Conservation (phyloP, 2,113 vertebrate species). For the Pyrgilauda ruficollis region DNA sequence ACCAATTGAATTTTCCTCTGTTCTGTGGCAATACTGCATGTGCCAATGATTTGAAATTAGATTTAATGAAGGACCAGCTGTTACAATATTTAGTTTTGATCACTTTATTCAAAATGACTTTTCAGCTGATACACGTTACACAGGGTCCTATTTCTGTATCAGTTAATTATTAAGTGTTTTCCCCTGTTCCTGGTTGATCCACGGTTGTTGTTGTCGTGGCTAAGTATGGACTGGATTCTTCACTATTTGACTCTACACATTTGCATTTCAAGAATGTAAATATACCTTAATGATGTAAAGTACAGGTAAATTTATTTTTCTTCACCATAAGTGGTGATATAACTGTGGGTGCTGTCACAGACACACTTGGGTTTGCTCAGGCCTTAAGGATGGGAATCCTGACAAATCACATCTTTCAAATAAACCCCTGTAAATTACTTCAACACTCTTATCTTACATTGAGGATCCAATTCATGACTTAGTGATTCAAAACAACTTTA, state of each 20-base stretch:
- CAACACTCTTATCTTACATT: neutral
- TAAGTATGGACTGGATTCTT: neutral
- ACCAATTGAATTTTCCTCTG: neutral
- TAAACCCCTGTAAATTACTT: neutral
- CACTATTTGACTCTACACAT: neutral
- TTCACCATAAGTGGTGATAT: neutral
- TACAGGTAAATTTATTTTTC: neutral
- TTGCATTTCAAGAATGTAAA: neutral
- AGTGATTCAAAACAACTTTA: neutral
- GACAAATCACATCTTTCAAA: neutral
- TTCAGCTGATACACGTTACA: neutral
- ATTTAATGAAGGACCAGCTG: neutral
- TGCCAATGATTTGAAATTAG: neutral
- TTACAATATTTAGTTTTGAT: neutral
- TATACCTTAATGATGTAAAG: neutral
- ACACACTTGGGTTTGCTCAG: neutral
- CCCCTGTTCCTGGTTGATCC: neutral
- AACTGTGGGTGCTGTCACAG: neutral
- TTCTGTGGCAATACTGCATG: constrained; percentile 11
- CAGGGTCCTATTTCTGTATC: neutral
- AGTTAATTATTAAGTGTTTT: neutral
- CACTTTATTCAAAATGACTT: neutral
- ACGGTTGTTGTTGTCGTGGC: neutral
- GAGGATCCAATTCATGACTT: neutral
- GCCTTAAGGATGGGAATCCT: neutral